phyloP scores from a whole-genome alignment of 2,888 invertebrate species.

The Labia minor region DNA sequence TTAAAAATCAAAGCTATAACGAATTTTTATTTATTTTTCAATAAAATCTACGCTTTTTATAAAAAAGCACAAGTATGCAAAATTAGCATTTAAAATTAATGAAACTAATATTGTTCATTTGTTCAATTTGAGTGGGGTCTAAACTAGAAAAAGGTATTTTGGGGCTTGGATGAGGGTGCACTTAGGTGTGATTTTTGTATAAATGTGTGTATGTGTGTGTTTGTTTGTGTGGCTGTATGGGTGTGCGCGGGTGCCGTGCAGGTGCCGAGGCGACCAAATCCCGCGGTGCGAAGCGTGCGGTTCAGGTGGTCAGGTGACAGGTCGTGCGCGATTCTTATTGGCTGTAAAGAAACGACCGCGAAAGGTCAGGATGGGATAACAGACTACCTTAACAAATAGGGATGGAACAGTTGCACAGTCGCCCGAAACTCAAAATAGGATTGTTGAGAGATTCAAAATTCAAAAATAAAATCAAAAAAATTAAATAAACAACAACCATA shows the following conservation, averaged over 20 bases:
- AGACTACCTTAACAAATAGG: too few relatives aligned
- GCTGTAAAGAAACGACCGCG: conserved; percentile 6
- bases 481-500: conserved; percentile 16
- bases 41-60: conserved; percentile 4
- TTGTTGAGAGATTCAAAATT: too few relatives aligned
- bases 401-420: too few relatives aligned
- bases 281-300: conserved; percentile 13
- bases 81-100: background rate
- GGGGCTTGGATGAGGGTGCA: too few relatives aligned
- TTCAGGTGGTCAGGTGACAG: background rate
- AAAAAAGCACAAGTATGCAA: background rate
- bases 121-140: too few relatives aligned
- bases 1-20: conserved; percentile 30
- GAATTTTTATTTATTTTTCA: background rate
- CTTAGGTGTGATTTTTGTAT: too few relatives aligned
- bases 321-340: background rate
- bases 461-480: conserved; percentile 15
- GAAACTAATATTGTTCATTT: too few relatives aligned
- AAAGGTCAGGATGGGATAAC: background rate
- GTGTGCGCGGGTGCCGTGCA: conserved; percentile 27
- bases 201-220: conserved; percentile 17
- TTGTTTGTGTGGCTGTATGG: conserved; percentile 14
- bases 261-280: background rate
- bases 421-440: too few relatives aligned
- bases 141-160: too few relatives aligned